Percentiles rank a stretch among this genome's conserved stretches.
Evolutionary conservation across 2,888 invertebrate species (phyloP).

Genomic region (Pedicia rivosa): DNA sequence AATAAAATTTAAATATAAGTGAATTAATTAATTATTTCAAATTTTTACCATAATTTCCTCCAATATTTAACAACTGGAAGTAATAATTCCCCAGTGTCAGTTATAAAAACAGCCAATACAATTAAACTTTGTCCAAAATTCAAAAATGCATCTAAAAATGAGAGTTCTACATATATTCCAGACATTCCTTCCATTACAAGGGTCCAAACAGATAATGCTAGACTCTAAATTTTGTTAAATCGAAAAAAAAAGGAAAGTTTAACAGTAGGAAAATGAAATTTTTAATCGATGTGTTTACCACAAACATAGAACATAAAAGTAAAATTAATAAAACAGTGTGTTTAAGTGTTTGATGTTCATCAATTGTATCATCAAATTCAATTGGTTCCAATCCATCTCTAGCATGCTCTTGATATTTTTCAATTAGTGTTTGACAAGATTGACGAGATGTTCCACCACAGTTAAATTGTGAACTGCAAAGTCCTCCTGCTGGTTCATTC

Average conservation of each 20-base stretch:
- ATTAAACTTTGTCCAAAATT: conserved; percentile 83
- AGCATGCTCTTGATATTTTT: conserved; percentile 35
- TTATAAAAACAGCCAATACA: conserved; percentile 72
- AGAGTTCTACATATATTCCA: conserved; percentile 84
- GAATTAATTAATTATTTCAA: conserved; percentile 14
- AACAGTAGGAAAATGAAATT: not conserved
- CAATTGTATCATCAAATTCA: conserved; percentile 36
- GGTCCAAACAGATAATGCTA: conserved; percentile 69
- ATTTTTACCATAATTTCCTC: conserved; percentile 40
- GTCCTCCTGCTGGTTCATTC: conserved; percentile 15
- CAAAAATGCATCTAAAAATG: conserved; percentile 76
- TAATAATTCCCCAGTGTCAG: conserved; percentile 60
- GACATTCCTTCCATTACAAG: conserved; percentile 67
- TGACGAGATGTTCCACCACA: conserved; percentile 34
- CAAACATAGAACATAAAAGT: conserved; percentile 72
- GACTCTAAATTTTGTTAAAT: conserved; percentile 39
- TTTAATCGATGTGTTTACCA: conserved; percentile 51
- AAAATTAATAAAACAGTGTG: conserved; percentile 71
- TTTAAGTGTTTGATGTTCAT: conserved; percentile 55
- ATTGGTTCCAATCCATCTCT: conserved; percentile 35
- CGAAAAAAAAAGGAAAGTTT: not conserved
- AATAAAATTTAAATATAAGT: not conserved
- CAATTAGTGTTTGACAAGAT: conserved; percentile 34
- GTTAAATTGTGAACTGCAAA: conserved; percentile 35
- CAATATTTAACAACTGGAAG: conserved; percentile 47